Percentiles rank a stretch among this genome's conserved stretches.
Conservation (phyloP, 2,888 invertebrate genomes). For the Pyralis farinalis region DNA sequence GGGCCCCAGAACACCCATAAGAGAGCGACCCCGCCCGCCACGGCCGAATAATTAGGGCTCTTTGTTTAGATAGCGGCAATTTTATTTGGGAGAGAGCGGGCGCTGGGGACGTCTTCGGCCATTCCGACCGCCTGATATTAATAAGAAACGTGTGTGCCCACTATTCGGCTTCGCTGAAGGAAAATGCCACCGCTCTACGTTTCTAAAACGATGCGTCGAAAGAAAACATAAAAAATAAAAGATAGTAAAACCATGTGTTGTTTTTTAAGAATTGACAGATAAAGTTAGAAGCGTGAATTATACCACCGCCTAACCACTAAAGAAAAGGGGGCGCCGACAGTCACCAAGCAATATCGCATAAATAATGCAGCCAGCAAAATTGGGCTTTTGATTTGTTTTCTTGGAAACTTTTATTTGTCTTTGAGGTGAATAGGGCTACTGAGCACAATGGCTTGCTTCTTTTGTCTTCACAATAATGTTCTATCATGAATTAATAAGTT, state of each 20-base stretch:
- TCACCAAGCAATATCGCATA: constrained; percentile 74
- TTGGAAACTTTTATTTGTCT: constrained; percentile 74
- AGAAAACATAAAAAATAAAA: constrained; percentile 13
- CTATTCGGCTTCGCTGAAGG: constrained; percentile 41
- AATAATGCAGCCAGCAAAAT: constrained; percentile 76
- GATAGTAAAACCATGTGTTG: constrained; percentile 15
- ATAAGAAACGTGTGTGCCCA: constrained; percentile 75
- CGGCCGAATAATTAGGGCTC: constrained; percentile 85
- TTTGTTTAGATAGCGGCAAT: constrained; percentile 83
- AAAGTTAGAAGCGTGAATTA: constrained; percentile 63
- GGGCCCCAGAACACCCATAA: constrained; percentile 86
- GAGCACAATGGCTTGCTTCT: constrained; percentile 47
- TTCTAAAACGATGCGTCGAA: constrained; percentile 6
- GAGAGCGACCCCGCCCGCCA: constrained; percentile 85
- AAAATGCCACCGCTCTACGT: constrained; percentile 41
- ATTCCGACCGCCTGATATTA: constrained; percentile 76
- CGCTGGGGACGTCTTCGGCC: constrained; percentile 78
- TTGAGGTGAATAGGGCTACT: constrained; percentile 42
- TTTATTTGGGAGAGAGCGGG: constrained; percentile 81
- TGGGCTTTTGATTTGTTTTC: constrained; percentile 80
- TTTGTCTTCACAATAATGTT: constrained; percentile 36
- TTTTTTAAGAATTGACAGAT: constrained; percentile 41
- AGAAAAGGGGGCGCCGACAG: constrained; percentile 68
- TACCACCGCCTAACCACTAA: constrained; percentile 58
- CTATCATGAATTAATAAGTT: constrained; percentile 30